phyloP scores from a whole-genome alignment of 2,797 vertebrate genomes.

The Carcharodon carcharias region DNA sequence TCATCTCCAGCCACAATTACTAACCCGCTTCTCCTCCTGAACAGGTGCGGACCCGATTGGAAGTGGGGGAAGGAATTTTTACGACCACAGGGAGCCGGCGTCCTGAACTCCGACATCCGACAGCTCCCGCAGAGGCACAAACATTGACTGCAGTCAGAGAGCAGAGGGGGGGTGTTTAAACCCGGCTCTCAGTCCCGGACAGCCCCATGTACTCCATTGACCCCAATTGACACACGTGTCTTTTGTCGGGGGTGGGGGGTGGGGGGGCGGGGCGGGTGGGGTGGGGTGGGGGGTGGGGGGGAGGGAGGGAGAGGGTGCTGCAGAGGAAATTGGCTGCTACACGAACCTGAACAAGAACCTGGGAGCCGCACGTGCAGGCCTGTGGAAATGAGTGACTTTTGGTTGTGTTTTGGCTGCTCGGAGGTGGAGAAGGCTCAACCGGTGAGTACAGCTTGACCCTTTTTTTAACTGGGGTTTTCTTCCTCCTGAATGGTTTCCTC shows the following conservation, averaged over 20 bases:
- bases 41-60: no score
- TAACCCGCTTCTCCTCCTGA: slow-evolving; percentile 1
- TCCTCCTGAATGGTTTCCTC: no score
- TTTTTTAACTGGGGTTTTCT: no score
- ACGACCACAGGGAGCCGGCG: neutral
- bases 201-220: neutral
- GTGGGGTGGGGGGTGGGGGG: no score
- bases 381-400: slow-evolving; percentile 81
- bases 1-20: neutral
- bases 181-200: neutral
- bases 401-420: slow-evolving; percentile 91
- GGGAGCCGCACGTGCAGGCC: slow-evolving; percentile 45
- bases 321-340: no score
- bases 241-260: no score
- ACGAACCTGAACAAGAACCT: no score
- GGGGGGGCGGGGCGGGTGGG: no score
- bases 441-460: slow-evolving; percentile 60
- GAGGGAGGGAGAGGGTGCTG: neutral
- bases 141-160: no score
- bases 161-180: neutral
- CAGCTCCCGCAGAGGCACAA: neutral
- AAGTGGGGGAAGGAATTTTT: neutral
- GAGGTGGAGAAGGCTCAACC: slow-evolving; percentile 82
- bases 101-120: neutral
- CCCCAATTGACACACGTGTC: slow-evolving; percentile 49